Evolutionary conservation across 1,140 invertebrate genomes (phyloP).

Genomic region (Micrasema minimum): DNA sequence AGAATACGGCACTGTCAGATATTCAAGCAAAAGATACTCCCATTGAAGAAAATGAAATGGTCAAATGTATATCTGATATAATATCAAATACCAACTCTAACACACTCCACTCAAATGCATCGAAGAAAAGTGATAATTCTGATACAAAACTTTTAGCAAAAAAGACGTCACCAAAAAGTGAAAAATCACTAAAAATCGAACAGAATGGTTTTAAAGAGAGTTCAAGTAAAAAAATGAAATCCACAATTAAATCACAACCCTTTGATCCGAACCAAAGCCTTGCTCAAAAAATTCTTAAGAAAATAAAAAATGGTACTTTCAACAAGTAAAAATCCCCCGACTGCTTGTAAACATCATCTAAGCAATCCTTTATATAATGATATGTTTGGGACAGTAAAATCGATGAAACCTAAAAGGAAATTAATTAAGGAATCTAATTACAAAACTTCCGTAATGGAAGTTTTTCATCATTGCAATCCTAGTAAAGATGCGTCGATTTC

Average conservation of each 20-base stretch:
- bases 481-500: background rate
- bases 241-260: too few species aligned
- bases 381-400: conserved; percentile 1
- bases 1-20: too few species aligned
- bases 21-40: conserved; percentile 25
- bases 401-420: conserved; percentile 5
- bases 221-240: too few species aligned
- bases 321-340: background rate
- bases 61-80: conserved; percentile 32
- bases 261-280: conserved; percentile 39
- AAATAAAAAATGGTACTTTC: conserved; percentile 20
- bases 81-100: conserved; percentile 1
- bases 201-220: background rate
- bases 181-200: background rate
- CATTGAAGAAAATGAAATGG: conserved; percentile 28
- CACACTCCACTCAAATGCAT: background rate
- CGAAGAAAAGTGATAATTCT: too few species aligned
- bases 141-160: too few species aligned
- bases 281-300: conserved; percentile 37
- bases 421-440: conserved; percentile 11
- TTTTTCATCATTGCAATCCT: conserved; percentile 11
- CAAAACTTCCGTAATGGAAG: conserved; percentile 33
- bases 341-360: background rate
- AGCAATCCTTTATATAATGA: too few species aligned
- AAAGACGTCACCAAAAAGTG: too few species aligned